Conservation (phyloP, 2,797 vertebrate genomes). For the Crotalus adamanteus region DNA sequence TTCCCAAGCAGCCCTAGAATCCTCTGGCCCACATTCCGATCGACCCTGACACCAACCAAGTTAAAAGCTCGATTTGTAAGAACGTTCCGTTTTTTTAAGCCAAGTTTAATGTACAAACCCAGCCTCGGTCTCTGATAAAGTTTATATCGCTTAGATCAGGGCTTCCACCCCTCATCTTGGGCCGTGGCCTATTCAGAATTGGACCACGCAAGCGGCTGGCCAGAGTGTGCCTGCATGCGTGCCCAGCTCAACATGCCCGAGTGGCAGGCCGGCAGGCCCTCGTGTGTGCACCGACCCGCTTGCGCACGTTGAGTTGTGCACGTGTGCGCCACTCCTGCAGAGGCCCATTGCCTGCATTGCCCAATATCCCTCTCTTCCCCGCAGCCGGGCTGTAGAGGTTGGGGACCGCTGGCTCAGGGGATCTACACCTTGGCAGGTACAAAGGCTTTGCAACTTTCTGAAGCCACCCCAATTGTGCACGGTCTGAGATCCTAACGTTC, state of each 20-base stretch:
- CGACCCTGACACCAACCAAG: background rate
- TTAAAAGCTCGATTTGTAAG: background rate
- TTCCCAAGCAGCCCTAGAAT: background rate
- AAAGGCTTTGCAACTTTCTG: background rate
- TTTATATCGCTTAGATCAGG: background rate
- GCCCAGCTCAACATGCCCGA: too few relatives aligned
- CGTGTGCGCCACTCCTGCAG: too few relatives aligned
- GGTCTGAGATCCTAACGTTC: background rate
- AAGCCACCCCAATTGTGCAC: background rate
- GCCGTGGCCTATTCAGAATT: background rate
- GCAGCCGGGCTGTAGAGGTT: too few relatives aligned
- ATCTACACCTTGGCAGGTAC: background rate
- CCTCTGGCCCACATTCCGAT: background rate
- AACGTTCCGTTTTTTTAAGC: background rate
- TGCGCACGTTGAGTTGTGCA: accelerated
- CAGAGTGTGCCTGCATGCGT: accelerated
- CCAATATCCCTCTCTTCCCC: background rate
- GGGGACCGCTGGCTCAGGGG: background rate
- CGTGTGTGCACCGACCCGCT: too few relatives aligned
- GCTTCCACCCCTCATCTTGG: accelerated
- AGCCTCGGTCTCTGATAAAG: background rate
- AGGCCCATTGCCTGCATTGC: background rate
- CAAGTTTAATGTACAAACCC: background rate
- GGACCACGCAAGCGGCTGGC: background rate
- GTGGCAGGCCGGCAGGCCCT: too few relatives aligned